Evolutionary conservation across 1,140 invertebrate species (phyloP).

Genomic region (Drosophila nigrodunni): DNA sequence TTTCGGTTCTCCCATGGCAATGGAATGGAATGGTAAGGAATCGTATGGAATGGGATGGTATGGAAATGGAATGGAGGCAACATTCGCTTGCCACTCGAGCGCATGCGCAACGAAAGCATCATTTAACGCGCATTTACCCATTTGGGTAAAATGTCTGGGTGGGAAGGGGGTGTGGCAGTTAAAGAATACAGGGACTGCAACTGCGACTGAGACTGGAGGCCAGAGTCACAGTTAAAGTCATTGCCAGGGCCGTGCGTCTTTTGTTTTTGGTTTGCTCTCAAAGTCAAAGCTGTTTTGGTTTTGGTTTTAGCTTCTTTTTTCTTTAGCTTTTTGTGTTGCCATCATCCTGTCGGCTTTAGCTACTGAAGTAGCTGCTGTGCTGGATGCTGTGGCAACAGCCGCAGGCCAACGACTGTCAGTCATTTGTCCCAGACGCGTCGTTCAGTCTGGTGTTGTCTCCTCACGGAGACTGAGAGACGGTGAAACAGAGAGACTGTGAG

Average conservation of each 20-base stretch:
- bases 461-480: background rate
- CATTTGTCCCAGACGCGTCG: conserved; percentile 73
- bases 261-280: conserved; percentile 45
- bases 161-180: too few species aligned
- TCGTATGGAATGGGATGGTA: too few species aligned
- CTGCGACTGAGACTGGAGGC: conserved; percentile 7
- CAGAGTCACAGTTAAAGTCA: conserved; percentile 31
- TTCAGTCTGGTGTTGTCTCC: conserved; percentile 44
- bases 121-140: conserved; percentile 82
- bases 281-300: conserved; percentile 21
- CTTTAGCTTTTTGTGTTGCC: conserved; percentile 28
- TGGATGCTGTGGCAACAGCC: conserved; percentile 50
- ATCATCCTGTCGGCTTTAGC: conserved; percentile 61
- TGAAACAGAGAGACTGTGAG: background rate
- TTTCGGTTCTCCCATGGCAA: conserved; percentile 19
- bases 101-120: conserved; percentile 81
- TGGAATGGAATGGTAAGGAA: background rate
- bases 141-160: conserved; percentile 5
- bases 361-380: conserved; percentile 79
- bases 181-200: background rate
- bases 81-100: conserved; percentile 36
- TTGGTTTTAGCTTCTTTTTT: conserved; percentile 8
- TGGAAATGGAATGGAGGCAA: conserved; percentile 15
- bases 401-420: conserved; percentile 69
- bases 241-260: conserved; percentile 50